Evolutionary conservation across 2,797 vertebrate species (phyloP), one percentile per base, ranked within the genome.

Genomic region (Epinephelus malabaricus): DNA sequence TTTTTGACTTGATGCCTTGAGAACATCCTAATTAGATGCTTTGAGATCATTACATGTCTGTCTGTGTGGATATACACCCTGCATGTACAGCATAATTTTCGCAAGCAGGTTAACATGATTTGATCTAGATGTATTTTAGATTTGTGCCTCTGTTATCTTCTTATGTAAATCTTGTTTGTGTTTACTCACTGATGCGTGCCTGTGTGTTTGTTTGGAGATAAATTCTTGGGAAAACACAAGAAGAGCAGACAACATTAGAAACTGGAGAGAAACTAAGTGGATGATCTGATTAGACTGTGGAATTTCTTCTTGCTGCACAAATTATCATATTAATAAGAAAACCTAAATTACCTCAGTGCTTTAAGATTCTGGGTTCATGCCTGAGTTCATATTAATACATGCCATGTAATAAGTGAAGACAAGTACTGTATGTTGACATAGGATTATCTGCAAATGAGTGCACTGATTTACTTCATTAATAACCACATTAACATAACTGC

Each of bases 281-380:
- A 53, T 78, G 71, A 83, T 88, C 78, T 88, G 76, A 87, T 71
- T 80, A 73, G 64, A 55, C 63, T 84, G 60, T 64, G n/a, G 64
- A 79, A 66, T 72, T 80, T 86, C 51, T 80, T 86, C 49, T 81
- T 79, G 79, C 78, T 74, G 86, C 80, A 88, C 73, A 86, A 84
- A 90, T 90, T 86, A 89, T 85, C 89, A 88, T 89, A 87, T 88
- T 85, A 90, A 90, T 86, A 83, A 82, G 74, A 82, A 88, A 89
- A 77, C 56, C 63, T 72, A 68, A 89, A 90, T 91, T 89, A 83
- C 67, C 61, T 79, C 55, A 5, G 46, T 83, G 71, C 69, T 65
- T 76, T 74, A 67, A 46, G 49, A 85, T 80, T 88, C 50, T 43
- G 54, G 63, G 78, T 87, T 69, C 74, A 78, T 82, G 74, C 49